Conservation (phyloP, 2,113 vertebrate genomes). For the Bucco capensis region DNA sequence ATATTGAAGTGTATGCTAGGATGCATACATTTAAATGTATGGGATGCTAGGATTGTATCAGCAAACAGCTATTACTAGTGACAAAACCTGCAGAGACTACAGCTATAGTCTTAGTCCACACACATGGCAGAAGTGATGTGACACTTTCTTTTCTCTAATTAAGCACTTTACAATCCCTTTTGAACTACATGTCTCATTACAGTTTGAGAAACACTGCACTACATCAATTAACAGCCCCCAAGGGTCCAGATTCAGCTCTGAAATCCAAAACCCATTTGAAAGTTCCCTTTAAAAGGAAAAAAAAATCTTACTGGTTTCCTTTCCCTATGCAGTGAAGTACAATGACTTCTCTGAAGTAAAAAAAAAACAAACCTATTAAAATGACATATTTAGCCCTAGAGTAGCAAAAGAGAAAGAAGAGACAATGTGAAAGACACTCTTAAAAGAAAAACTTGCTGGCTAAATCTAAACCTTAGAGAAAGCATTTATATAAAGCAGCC, state of each 20-base stretch:
- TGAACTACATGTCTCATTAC: not conserved
- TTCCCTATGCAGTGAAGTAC: not conserved
- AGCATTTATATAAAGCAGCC: not conserved
- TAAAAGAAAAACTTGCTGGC: not conserved
- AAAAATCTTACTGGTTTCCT: not conserved
- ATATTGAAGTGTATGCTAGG: not conserved
- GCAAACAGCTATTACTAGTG: conserved; percentile 6
- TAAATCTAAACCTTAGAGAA: not conserved
- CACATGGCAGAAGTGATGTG: not conserved
- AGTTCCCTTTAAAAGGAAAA: not conserved
- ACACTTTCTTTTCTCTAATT: conserved; percentile 10
- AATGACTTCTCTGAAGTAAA: not conserved
- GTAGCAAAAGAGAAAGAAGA: not conserved
- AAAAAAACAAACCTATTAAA: not conserved
- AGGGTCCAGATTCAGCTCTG: not conserved
- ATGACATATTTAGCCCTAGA: not conserved
- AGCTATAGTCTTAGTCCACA: conserved; percentile 27
- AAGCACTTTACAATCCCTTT: not conserved
- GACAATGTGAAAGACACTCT: not conserved
- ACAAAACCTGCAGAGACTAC: not conserved
- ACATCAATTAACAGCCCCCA: not conserved
- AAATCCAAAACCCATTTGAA: not conserved
- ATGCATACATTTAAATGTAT: no score
- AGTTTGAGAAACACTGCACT: not conserved
- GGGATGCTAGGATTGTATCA: not conserved